Base-by-base conservation (phyloP, 2,113 vertebrate species). In the Onychostoma macrolepis region DNA sequence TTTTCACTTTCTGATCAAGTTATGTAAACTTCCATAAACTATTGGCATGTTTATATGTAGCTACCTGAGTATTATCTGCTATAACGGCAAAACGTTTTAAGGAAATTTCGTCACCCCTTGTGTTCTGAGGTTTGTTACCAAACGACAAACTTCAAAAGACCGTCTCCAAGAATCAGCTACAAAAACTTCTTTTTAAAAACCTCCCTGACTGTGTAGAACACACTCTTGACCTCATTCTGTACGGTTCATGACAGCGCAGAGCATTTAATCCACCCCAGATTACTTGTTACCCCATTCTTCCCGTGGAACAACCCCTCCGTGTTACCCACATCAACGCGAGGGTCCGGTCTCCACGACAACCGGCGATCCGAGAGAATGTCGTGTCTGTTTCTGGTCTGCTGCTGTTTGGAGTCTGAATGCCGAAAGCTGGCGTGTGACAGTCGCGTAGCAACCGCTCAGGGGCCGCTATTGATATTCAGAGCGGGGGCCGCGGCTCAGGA, bases 371-470 rank as follows among this genome's bases (percentile, higher is more conserved):
- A 75, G 83, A 78, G 78, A 85, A 67, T 76, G 45, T 17, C 41
- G 80, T 74, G 43, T 63, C 80, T 88, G 87, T 90, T 85, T 78
- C 75, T 78, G 72, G 11, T 45, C 38, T 26, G 72, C 90, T 86
- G 90, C 89, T 88, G 90, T 91, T 90, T 90, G 86, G 87, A 81
- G 69, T 88, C 79, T 89, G 58, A 80, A 93, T 80, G 76, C 41
- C 56, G 63, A 72, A 50, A 81, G 83, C 92, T 91, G 2, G 11
- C 91, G 91, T 92, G 91, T 94, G 81, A 90, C 84, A 56, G 78
- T 95, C 92, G 89, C 97, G 50, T 96, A 92, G 97, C 71, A 71
- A 89, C 86, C 88, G 71, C 84, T 91, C 91, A 83, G 92, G 86
- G 77, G 65, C 89, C 80, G 36, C 71, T 76, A 92, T 90, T 93